Evolutionary conservation across 2,797 vertebrate species (phyloP).

Genomic region (Rhodeus uyekii): DNA sequence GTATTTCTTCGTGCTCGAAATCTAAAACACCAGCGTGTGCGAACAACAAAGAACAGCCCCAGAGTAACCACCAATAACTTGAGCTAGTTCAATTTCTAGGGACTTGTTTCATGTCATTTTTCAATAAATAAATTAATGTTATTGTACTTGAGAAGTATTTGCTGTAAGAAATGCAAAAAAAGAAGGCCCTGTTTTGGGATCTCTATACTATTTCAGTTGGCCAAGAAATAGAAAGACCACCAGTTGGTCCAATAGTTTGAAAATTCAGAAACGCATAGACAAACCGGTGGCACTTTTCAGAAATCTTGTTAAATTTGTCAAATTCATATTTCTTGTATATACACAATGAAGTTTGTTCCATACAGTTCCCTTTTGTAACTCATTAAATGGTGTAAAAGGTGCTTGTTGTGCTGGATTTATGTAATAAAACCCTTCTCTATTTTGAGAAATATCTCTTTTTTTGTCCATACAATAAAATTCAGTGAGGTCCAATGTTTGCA

Average conservation of each 20-base stretch:
- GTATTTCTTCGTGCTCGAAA: conserved; percentile 4
- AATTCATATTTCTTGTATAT: neutral
- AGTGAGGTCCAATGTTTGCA: neutral
- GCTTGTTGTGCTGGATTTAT: neutral
- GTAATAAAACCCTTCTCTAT: neutral
- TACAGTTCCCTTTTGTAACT: neutral
- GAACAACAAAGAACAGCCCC: neutral
- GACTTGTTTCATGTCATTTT: neutral
- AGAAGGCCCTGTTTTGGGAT: neutral
- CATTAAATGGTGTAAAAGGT: neutral
- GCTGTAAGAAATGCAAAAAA: neutral
- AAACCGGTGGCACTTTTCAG: neutral
- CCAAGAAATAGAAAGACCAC: neutral
- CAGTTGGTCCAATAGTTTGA: neutral
- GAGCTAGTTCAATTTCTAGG: neutral
- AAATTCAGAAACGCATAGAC: neutral
- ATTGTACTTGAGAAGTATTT: neutral
- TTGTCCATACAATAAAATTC: neutral
- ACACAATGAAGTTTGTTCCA: neutral
- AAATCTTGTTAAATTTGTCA: neutral
- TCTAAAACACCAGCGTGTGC: neutral
- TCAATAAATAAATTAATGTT: conserved; percentile 1
- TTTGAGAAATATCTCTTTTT: neutral
- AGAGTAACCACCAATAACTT: neutral
- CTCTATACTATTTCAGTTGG: neutral